These are phyloP conservation scores for Balaenoptera acutorostrata DNA, from an alignment of 2,113 vertebrate genomes.

Conservation along the genomic window DNA sequence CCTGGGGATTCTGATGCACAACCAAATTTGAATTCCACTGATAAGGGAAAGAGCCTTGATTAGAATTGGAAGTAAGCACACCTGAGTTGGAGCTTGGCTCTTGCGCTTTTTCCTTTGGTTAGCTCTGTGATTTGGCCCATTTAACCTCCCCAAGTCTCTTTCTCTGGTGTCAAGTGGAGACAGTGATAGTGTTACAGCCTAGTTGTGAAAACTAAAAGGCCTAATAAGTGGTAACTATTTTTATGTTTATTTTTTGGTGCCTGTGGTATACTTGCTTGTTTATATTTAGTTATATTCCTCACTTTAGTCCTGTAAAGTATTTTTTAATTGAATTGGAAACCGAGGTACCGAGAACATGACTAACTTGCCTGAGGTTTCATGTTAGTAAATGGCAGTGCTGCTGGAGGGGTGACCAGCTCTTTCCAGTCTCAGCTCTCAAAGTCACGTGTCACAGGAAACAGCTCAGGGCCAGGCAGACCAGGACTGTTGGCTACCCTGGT, in stretches of 20 bases:
- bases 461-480: not conserved
- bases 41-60: not conserved
- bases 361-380: not conserved
- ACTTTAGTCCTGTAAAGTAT: not conserved
- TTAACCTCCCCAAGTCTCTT: not conserved
- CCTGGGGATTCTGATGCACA: not conserved
- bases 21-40: not conserved
- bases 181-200: not conserved
- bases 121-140: not conserved
- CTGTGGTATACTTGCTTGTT: not conserved
- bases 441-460: not conserved
- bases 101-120: not conserved
- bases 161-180: not conserved
- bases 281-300: not conserved
- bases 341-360: not conserved
- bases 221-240: not conserved
- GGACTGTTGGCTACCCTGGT: not conserved
- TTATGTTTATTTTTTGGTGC: not conserved
- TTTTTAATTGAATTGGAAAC: constrained; percentile 12
- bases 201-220: not conserved
- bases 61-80: not conserved
- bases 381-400: not conserved
- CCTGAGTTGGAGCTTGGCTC: not conserved
- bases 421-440: not conserved
- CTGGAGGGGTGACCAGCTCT: not conserved